Evolutionary conservation across 1,140 invertebrate species (phyloP).

Genomic region (Lamellibrachia luymesi): DNA sequence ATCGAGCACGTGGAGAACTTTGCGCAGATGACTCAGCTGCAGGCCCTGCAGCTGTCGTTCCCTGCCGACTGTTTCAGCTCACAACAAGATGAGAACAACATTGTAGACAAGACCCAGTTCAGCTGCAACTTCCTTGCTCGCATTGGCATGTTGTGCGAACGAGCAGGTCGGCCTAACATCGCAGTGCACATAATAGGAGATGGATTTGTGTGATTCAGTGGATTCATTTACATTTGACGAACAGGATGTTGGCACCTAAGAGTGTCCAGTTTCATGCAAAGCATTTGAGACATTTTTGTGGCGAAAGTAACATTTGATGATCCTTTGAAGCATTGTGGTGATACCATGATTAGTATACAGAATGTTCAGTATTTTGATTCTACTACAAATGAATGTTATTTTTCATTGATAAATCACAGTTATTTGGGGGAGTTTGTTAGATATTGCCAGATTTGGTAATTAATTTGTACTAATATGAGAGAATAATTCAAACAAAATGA

Average conservation of each 20-base stretch:
- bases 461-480: background rate
- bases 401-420: background rate
- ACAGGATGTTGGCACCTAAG: background rate
- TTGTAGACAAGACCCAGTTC: background rate
- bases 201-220: background rate
- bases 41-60: constrained; percentile 18
- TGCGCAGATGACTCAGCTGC: constrained; percentile 8
- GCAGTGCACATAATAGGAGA: background rate
- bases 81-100: background rate
- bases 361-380: background rate
- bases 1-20: constrained; percentile 17
- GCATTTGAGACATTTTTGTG: background rate
- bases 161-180: background rate
- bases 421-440: background rate
- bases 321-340: background rate
- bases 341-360: background rate
- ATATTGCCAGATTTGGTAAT: background rate
- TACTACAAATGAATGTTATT: background rate
- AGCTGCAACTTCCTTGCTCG: background rate
- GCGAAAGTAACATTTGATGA: background rate
- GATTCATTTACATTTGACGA: background rate
- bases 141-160: background rate
- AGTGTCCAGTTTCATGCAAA: background rate
- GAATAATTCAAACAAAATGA: background rate
- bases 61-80: background rate